A percentile compares a stretch with the other conserved stretches of the same genome.
These are phyloP conservation scores for Drosophila nr. perissopoda DNA, from an alignment of 2,888 invertebrate species.

Conservation along the genomic window DNA sequence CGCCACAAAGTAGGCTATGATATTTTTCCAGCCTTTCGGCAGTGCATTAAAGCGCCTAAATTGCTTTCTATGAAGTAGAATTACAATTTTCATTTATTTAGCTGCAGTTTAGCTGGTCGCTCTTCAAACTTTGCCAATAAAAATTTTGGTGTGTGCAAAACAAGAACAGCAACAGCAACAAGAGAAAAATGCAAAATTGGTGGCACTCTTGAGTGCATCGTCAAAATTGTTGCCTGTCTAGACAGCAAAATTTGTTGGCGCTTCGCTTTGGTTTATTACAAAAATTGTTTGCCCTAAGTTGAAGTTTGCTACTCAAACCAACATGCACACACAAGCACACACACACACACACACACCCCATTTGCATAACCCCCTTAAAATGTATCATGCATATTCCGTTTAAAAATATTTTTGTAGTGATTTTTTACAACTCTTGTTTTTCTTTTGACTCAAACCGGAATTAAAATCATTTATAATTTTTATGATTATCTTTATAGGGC, in stretches of 20 bases:
- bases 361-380: background rate
- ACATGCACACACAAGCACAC: slow-evolving; percentile 8
- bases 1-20: slow-evolving; percentile 33
- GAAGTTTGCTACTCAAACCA: slow-evolving; percentile 14
- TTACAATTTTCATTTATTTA: slow-evolving; percentile 19
- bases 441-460: slow-evolving; percentile 40
- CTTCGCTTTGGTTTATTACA: slow-evolving; percentile 52
- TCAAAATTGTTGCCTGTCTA: slow-evolving; percentile 64
- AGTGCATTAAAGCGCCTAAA: slow-evolving; percentile 38
- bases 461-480: slow-evolving; percentile 41
- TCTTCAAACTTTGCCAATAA: slow-evolving; percentile 54
- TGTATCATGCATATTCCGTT: background rate
- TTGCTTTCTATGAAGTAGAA: background rate
- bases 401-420: slow-evolving; percentile 17
- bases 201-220: slow-evolving; percentile 49
- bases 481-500: slow-evolving; percentile 32
- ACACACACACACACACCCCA: background rate
- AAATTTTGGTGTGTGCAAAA: slow-evolving; percentile 40
- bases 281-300: slow-evolving; percentile 58
- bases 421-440: slow-evolving; percentile 33
- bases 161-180: background rate
- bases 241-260: slow-evolving; percentile 55
- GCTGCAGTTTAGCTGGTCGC: slow-evolving; percentile 18
- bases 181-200: slow-evolving; percentile 17
- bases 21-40: slow-evolving; percentile 17